Evolutionary conservation across 2,113 vertebrate genomes (phyloP).

Genomic region (Lota lota): DNA sequence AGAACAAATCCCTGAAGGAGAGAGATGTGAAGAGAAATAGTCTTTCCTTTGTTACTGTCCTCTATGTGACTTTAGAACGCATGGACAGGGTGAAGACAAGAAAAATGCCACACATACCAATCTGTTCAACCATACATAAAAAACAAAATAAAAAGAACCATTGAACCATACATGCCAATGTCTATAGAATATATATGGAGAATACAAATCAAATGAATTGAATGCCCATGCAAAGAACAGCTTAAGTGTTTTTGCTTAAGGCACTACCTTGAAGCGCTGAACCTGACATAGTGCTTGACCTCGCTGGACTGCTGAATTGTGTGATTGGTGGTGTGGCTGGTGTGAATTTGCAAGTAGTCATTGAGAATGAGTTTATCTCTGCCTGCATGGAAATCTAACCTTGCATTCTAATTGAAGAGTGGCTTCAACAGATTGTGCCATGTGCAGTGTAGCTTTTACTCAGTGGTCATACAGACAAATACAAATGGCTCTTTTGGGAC

Average conservation of each 20-base stretch:
- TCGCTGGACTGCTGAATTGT: conserved; percentile 49
- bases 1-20: conserved; percentile 37
- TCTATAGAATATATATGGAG: conserved; percentile 18
- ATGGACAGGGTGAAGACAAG: conserved; percentile 29
- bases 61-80: conserved; percentile 53
- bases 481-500: no score
- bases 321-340: conserved; percentile 2
- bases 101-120: conserved; percentile 1
- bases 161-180: conserved; percentile 19
- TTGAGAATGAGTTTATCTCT: no score
- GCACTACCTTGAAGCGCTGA: not conserved
- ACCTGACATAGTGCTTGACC: conserved; percentile 26
- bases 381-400: no score
- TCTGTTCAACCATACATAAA: conserved; percentile 18
- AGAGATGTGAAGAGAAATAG: conserved; percentile 47
- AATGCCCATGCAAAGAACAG: conserved; percentile 37
- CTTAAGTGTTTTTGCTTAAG: not conserved
- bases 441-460: no score
- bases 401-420: no score
- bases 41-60: conserved; percentile 35
- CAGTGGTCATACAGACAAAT: no score
- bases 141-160: not conserved
- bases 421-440: no score
- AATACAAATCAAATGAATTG: conserved; percentile 38
- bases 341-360: no score